These are phyloP conservation scores for Rhinatrema bivittatum DNA, from an alignment of 2,797 vertebrate species.

Conservation along the genomic window DNA sequence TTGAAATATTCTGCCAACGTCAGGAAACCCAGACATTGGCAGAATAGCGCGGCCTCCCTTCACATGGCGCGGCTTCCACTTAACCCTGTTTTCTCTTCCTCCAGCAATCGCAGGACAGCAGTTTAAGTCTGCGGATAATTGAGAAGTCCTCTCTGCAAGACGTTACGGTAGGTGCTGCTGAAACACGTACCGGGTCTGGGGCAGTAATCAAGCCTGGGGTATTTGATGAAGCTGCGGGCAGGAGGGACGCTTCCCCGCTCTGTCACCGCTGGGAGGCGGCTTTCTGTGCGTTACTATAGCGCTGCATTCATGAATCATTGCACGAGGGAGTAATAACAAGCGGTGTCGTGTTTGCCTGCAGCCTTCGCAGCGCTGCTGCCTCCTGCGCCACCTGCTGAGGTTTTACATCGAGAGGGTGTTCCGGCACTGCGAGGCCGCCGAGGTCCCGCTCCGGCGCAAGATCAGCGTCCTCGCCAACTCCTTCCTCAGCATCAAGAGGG, in stretches of 20 bases:
- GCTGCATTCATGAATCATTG: too few species aligned
- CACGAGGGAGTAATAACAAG: too few species aligned
- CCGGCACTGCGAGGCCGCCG: constrained; percentile 31
- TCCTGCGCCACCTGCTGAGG: constrained; percentile 38
- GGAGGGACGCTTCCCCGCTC: too few species aligned
- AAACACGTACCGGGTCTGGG: too few species aligned
- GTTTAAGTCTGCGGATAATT: background rate
- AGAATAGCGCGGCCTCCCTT: too few species aligned
- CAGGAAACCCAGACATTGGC: too few species aligned
- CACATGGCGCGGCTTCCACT: too few species aligned
- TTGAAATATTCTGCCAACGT: too few species aligned
- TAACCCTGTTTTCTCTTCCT: background rate
- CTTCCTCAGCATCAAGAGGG: constrained; percentile 44
- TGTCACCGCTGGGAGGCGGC: too few species aligned
- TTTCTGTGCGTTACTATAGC: too few species aligned
- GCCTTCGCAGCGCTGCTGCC: constrained; percentile 50
- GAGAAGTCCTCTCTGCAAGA: background rate
- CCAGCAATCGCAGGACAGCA: constrained; percentile 1
- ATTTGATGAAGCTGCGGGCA: too few species aligned
- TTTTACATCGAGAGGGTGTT: constrained; percentile 59
- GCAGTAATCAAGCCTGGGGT: too few species aligned
- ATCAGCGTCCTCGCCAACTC: constrained; percentile 59
- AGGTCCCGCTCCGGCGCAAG: constrained; percentile 19
- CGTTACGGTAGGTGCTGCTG: constrained; percentile 1
- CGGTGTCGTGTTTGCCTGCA: constrained; percentile 26